Percentiles rank a stretch among this genome's conserved stretches.
These are phyloP conservation scores for Cistogaster globosa DNA, from an alignment of 2,888 invertebrate species.

Conservation along the genomic window DNA sequence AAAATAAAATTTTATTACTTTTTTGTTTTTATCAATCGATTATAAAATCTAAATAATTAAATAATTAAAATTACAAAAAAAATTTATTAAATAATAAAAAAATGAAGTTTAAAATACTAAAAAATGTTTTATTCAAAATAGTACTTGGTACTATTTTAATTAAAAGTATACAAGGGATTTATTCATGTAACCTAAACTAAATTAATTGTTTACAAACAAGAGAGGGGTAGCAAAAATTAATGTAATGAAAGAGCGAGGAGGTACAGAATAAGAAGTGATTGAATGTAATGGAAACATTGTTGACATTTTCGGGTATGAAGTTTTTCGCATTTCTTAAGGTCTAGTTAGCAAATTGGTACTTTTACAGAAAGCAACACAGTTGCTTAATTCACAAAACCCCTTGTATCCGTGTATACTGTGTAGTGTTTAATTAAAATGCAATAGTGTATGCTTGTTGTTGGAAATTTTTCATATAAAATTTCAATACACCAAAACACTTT, in stretches of 20 bases:
- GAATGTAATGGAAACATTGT: no score
- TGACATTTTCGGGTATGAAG: no score
- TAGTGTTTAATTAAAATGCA: no score
- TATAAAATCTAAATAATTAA: constrained; percentile 17
- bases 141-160: constrained; percentile 70
- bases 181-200: constrained; percentile 32
- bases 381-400: no score
- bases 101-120: constrained; percentile 45
- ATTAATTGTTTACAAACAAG: constrained; percentile 26
- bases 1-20: constrained; percentile 32
- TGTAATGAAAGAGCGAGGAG: neutral
- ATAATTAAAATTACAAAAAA: constrained; percentile 21
- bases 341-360: no score
- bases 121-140: constrained; percentile 47
- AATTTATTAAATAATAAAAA: constrained; percentile 21
- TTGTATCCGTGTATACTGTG: no score
- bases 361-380: no score
- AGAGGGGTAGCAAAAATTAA: constrained; percentile 8
- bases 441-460: no score
- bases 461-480: no score
- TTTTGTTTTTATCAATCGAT: constrained; percentile 10
- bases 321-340: no score
- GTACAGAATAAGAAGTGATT: neutral
- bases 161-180: constrained; percentile 62
- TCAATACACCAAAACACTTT: no score